Evolutionary conservation across 2,888 invertebrate genomes (phyloP), one percentile per base, ranked within the genome.

Genomic region (Junonia oenone): DNA sequence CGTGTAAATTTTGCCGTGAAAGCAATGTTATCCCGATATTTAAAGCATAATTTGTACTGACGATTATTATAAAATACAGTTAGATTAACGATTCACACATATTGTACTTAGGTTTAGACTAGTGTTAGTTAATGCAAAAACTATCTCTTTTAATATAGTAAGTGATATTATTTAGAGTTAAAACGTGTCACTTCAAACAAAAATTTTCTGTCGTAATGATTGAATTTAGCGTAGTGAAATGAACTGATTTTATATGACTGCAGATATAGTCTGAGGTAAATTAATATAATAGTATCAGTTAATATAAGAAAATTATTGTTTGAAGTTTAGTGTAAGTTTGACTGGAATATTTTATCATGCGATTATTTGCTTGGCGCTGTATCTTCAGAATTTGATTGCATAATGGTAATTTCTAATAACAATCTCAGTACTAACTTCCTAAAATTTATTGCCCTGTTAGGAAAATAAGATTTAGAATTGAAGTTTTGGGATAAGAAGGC

Each of bases 181-280:
- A 54, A 37, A 54, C 26, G 45, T 52, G 45, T 45, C 51, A 60
- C 81, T 81, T 84, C 81, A 77, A 80, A 81, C 79, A 81, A 81
- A 75, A 75, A 78, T 45, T 75, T 76, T 79, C 78, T 76, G 67
- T 71, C 66, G 68, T 63, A 55, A 53, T 58, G 55, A 62, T 58
- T 59, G 62, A 67, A 65, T 67, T 63, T 76, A 72, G 63, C 68
- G 60, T 75, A 76, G 68, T 68, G 68, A 72, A 64, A 72, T 68
- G 76, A 78, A 83, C 78, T 81, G 78, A 80, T 79, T 80, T 69
- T 68, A 68, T 75, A 69, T 70, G 80, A 79, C 78, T 80, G 76
- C 75, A 73, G 69, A 68, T 74, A 75, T 78, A 83, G 83, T 84
- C 82, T 83, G 81, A 86, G 77, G 69, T 81, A 64, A 63, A 61